These are phyloP conservation scores for Acanthococcus lagerstroemiae DNA, from an alignment of 2,888 invertebrate genomes.

Conservation along the genomic window DNA sequence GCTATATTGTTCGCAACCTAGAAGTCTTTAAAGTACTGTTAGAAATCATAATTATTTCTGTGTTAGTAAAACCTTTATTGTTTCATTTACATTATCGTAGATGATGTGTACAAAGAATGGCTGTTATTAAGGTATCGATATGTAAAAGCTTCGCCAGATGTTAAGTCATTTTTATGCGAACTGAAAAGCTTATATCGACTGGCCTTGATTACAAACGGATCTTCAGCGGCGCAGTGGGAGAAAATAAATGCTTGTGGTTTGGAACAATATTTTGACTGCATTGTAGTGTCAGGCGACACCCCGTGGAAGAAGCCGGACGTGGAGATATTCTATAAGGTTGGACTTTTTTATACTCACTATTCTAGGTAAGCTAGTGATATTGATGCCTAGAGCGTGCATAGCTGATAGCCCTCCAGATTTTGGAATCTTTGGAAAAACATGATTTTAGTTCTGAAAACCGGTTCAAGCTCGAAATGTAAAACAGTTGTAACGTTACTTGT, in stretches of 20 bases:
- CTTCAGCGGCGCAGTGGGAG: slow-evolving; percentile 80
- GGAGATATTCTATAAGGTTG: slow-evolving; percentile 56
- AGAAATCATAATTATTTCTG: no score
- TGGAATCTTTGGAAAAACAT: no score
- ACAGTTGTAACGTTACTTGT: no score
- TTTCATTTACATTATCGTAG: slow-evolving; percentile 42
- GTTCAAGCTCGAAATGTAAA: no score
- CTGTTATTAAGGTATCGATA: slow-evolving; percentile 66
- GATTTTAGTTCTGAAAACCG: no score
- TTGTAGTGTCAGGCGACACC: slow-evolving; percentile 71
- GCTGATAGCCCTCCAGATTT: no score
- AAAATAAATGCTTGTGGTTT: slow-evolving; percentile 64
- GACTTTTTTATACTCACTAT: background rate
- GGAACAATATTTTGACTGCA: slow-evolving; percentile 63
- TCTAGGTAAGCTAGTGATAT: no score
- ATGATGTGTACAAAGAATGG: slow-evolving; percentile 67
- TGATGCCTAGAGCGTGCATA: no score
- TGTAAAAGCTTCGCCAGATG: slow-evolving; percentile 58
- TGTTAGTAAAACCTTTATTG: background rate
- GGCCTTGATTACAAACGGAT: slow-evolving; percentile 76
- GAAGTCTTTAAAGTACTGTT: no score
- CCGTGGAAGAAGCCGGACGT: slow-evolving; percentile 79
- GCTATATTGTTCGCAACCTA: no score
- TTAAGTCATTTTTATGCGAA: slow-evolving; percentile 56
- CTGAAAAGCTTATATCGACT: slow-evolving; percentile 64